phyloP scores from a whole-genome alignment of 2,888 invertebrate species.

The Sphaeridia pumilis region DNA sequence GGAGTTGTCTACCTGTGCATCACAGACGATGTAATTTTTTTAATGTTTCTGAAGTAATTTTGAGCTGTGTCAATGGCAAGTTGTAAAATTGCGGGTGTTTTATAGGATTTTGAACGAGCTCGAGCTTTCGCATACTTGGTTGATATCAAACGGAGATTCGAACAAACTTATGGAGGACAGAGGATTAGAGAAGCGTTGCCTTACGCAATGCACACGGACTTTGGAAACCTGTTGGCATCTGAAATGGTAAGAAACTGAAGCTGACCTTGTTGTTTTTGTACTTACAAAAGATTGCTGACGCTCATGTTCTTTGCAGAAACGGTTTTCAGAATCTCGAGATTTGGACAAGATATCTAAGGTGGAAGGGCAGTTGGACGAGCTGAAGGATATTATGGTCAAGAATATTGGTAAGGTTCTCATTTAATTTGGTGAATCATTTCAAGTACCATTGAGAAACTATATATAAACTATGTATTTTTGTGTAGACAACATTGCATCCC shows the following conservation, averaged over 20 bases:
- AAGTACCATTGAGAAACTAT: no score
- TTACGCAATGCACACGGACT: constrained; percentile 93
- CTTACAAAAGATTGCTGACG: no score
- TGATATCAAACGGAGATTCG: constrained; percentile 80
- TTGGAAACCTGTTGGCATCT: constrained; percentile 66
- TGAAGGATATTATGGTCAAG: constrained; percentile 90
- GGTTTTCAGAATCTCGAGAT: constrained; percentile 73
- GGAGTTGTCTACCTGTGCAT: constrained; percentile 85
- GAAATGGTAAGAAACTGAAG: constrained; percentile 76
- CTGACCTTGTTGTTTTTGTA: not conserved
- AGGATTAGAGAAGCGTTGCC: constrained; percentile 75
- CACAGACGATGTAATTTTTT: constrained; percentile 80
- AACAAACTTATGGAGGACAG: constrained; percentile 60
- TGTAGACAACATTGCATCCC: constrained; percentile 70
- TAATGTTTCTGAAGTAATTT: no score
- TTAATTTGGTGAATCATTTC: not conserved
- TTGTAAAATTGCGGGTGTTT: constrained; percentile 23
- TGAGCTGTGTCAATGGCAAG: not conserved
- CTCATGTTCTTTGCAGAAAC: constrained; percentile 50
- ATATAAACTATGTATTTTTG: not conserved
- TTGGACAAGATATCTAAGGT: constrained; percentile 75
- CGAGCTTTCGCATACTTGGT: constrained; percentile 80
- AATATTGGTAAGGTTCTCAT: constrained; percentile 74
- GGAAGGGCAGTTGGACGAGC: constrained; percentile 80
- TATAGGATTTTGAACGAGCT: constrained; percentile 82